These are phyloP conservation scores for Epinephelus cyanopodus DNA, from an alignment of 2,113 vertebrate genomes.

Conservation along the genomic window DNA sequence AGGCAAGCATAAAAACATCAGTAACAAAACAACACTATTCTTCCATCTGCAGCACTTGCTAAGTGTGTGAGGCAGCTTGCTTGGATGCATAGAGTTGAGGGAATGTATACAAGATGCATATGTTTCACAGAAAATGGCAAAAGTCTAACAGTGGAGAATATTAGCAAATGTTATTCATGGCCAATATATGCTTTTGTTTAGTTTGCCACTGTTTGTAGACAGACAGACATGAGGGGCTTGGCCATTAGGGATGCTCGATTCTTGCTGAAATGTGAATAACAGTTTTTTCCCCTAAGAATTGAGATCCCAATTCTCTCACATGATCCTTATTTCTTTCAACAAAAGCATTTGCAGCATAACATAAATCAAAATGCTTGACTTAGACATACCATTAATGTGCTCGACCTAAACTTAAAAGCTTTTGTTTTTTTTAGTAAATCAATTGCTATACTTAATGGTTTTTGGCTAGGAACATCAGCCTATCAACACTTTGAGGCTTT, in stretches of 20 bases:
- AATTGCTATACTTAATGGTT: too few species aligned
- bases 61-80: constrained; percentile 35
- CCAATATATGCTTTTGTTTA: constrained; percentile 16
- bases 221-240: constrained; percentile 2
- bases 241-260: background rate
- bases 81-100: background rate
- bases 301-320: too few species aligned
- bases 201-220: constrained; percentile 21
- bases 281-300: too few species aligned
- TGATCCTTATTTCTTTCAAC: too few species aligned
- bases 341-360: too few species aligned
- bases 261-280: too few species aligned
- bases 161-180: background rate
- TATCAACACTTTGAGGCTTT: too few species aligned
- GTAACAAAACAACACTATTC: constrained; percentile 27
- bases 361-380: too few species aligned
- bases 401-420: too few species aligned
- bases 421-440: too few species aligned
- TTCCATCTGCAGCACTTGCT: constrained; percentile 25
- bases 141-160: background rate
- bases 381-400: too few species aligned
- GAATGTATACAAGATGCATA: constrained; percentile 13
- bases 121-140: constrained; percentile 20
- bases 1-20: constrained; percentile 60
- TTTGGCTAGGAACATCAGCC: too few species aligned